Base-by-base conservation (phyloP, 2,797 vertebrate genomes). In the Rhabdomys pumilio region DNA sequence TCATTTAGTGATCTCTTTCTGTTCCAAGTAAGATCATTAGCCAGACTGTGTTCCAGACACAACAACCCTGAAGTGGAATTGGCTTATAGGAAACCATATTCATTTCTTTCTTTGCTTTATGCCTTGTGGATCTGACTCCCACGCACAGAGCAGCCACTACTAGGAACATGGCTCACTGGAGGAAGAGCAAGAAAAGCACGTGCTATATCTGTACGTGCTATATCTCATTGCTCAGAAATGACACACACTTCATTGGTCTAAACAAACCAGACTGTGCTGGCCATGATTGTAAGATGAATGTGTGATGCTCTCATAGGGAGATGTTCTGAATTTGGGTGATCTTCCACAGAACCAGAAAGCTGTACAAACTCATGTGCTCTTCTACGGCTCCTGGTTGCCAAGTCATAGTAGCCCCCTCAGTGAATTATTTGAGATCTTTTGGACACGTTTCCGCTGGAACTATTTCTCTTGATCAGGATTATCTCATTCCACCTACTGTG, bases 171-270 rank as follows among this genome's bases (percentile, higher is more conserved):
- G 44, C 20, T 34, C 38, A 6, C 47, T 41, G 7, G 26, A 81
- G 26, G 63, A 38, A 79, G 15, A 69, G 14, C n/a, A 89, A 31
- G 9, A 6, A 17, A 50, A 14, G 17, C 8, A 69, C 50, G 20
- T 12, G 9, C 59, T 8, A 53, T 22, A 38, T 82, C 29, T 76
- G 24, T 41, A 19, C 17, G n/a, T n/a, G n/a, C n/a, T n/a, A n/a
- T n/a, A n/a, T 13, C 1, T 41, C 79, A 67, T 65, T 50, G 26
- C 69, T 76, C 73, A 57, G 63, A 47, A 50, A 72, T 79, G 47
- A 92, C n/a, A 91, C 47, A 65, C 22, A 77, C 65, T 31, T 77
- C 88, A 93, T 2, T 34, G 47, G 50, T 41, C 91, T 94, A 82
- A 91, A 84, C 15, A 69, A 95, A 67, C 83, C 72, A 83, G 29